phyloP scores from a whole-genome alignment of 2,113 vertebrate genomes.

The Podilymbus podiceps region DNA sequence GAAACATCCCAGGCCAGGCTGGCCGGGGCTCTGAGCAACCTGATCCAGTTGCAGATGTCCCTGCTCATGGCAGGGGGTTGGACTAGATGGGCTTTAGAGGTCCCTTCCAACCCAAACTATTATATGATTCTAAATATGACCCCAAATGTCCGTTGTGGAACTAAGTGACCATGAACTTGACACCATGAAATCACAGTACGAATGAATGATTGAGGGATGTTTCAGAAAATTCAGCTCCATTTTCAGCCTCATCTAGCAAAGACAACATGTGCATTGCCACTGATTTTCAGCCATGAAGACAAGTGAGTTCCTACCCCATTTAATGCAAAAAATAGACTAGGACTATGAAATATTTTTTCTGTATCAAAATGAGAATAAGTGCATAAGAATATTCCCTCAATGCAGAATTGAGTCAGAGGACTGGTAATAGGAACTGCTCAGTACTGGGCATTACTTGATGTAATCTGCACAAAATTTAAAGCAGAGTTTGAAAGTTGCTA shows the following conservation, averaged over 20 bases:
- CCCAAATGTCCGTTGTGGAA: background rate
- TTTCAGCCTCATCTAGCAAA: background rate
- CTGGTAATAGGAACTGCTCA: background rate
- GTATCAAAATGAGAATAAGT: background rate
- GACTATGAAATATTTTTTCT: background rate
- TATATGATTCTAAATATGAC: background rate
- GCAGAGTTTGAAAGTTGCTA: background rate
- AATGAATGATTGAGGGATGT: background rate
- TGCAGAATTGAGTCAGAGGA: background rate
- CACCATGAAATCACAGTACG: background rate
- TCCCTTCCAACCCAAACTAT: background rate
- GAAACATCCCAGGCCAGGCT: background rate
- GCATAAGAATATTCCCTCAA: background rate
- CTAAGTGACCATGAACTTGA: background rate
- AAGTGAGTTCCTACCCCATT: background rate
- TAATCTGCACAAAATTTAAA: background rate
- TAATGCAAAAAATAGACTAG: background rate
- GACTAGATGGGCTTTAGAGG: background rate
- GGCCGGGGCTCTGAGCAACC: background rate
- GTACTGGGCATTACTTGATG: background rate
- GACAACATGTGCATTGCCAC: background rate
- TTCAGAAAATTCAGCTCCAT: background rate
- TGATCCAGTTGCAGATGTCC: background rate
- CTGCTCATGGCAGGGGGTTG: accelerated
- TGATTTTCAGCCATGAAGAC: background rate